Percentiles rank a stretch among this genome's conserved stretches.
These are phyloP conservation scores for Murina feae DNA, from an alignment of 2,113 vertebrate genomes.

Conservation along the genomic window DNA sequence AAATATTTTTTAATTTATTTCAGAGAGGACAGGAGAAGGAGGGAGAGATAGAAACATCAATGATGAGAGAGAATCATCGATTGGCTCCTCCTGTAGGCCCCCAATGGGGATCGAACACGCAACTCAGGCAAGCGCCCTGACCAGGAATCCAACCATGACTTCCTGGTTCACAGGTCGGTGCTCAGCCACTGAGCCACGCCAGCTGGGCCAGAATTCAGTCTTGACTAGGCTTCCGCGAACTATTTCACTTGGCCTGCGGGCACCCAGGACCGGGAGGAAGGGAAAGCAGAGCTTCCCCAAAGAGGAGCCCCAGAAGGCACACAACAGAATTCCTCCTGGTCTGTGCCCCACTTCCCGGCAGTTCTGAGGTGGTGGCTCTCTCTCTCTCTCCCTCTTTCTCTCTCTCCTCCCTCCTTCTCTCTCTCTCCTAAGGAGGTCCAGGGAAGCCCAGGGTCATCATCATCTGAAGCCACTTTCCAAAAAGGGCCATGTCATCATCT, in stretches of 20 bases:
- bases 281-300: neutral
- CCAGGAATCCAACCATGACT: too few relatives aligned
- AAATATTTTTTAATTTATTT: too few relatives aligned
- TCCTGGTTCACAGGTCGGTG: too few relatives aligned
- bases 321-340: neutral
- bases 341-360: neutral
- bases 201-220: neutral
- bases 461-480: conserved; percentile 23
- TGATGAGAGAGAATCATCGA: too few relatives aligned
- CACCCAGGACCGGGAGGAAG: neutral
- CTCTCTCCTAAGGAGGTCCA: neutral
- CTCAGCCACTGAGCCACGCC: too few relatives aligned
- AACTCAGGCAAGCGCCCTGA: too few relatives aligned
- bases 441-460: neutral
- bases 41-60: too few relatives aligned
- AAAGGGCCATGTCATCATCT: conserved; percentile 44
- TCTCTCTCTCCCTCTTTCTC: fast-evolving
- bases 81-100: too few relatives aligned
- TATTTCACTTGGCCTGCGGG: neutral
- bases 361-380: neutral
- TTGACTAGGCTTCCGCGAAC: neutral
- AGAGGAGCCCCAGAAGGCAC: neutral
- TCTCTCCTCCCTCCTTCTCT: neutral
- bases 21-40: too few relatives aligned
- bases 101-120: too few relatives aligned